Conservation (phyloP, 2,888 invertebrate genomes). For the Iphiclides podalirius region DNA sequence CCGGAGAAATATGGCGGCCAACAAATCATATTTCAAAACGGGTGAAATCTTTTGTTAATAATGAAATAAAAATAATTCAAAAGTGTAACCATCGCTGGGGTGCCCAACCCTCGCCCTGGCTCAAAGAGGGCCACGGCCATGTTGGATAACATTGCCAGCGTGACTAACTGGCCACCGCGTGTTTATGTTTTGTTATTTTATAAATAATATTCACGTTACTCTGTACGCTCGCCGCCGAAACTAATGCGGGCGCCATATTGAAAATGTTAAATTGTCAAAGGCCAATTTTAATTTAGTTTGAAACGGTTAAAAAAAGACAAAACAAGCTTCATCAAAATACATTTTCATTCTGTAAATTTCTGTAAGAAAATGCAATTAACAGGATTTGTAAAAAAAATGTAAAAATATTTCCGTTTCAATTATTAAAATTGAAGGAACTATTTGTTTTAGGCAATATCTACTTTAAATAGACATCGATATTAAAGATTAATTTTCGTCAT, state of each 20-base stretch:
- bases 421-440: too few relatives aligned
- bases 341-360: too few relatives aligned
- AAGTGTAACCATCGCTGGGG: slow-evolving; percentile 52
- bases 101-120: slow-evolving; percentile 41
- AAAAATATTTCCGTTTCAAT: too few relatives aligned
- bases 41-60: slow-evolving; percentile 77
- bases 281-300: neutral
- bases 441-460: too few relatives aligned
- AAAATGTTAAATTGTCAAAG: slow-evolving; percentile 4
- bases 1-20: slow-evolving; percentile 66
- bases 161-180: slow-evolving; percentile 46
- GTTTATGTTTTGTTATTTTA: slow-evolving; percentile 30
- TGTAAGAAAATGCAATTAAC: too few relatives aligned
- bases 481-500: too few relatives aligned
- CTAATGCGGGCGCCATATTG: slow-evolving; percentile 22
- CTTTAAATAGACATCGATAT: too few relatives aligned
- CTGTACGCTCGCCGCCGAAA: slow-evolving; percentile 20
- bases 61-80: slow-evolving; percentile 74
- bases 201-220: slow-evolving; percentile 20
- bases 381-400: too few relatives aligned
- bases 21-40: slow-evolving; percentile 78
- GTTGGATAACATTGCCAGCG: slow-evolving; percentile 68
- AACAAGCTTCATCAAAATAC: too few relatives aligned
- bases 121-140: slow-evolving; percentile 49
- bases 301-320: neutral